Evolutionary conservation across 1,140 invertebrate genomes (phyloP).

Genomic region (Nixonia krombeini): DNA sequence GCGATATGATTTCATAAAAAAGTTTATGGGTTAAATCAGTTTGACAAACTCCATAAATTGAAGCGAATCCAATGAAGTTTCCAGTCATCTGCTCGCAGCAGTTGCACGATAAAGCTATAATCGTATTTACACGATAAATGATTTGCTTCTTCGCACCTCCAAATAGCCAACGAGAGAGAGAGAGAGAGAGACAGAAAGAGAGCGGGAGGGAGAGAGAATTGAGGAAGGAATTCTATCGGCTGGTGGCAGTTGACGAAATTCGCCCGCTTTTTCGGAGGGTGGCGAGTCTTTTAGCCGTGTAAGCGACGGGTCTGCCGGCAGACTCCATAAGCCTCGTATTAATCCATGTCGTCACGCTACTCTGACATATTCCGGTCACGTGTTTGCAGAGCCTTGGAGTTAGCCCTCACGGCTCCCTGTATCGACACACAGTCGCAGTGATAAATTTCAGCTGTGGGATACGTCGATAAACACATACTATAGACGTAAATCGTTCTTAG

Average conservation of each 20-base stretch:
- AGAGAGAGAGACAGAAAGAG: too few species aligned
- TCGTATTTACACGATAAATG: too few species aligned
- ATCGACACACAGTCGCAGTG: constrained; percentile 34
- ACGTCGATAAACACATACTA: constrained; percentile 41
- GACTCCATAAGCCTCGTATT: constrained; percentile 15
- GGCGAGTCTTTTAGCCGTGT: constrained; percentile 19
- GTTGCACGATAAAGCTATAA: too few species aligned
- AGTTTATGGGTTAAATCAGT: too few species aligned
- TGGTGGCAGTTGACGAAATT: constrained; percentile 16
- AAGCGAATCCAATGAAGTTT: too few species aligned
- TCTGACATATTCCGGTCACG: constrained; percentile 42
- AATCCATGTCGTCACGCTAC: constrained; percentile 35
- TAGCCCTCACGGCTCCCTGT: constrained; percentile 27
- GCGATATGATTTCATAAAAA: too few species aligned
- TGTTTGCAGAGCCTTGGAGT: constrained; percentile 40
- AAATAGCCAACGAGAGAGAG: too few species aligned
- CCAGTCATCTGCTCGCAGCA: too few species aligned
- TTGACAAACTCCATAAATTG: too few species aligned
- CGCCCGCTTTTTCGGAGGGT: constrained; percentile 1
- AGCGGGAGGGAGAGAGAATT: neutral
- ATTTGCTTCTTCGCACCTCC: too few species aligned
- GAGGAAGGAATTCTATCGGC: constrained; percentile 4
- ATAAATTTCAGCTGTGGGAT: constrained; percentile 40
- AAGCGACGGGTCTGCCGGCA: constrained; percentile 12
- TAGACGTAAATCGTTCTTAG: constrained; percentile 38